Evolutionary conservation across 2,888 invertebrate genomes (phyloP).

Genomic region (Lathronympha strigana): DNA sequence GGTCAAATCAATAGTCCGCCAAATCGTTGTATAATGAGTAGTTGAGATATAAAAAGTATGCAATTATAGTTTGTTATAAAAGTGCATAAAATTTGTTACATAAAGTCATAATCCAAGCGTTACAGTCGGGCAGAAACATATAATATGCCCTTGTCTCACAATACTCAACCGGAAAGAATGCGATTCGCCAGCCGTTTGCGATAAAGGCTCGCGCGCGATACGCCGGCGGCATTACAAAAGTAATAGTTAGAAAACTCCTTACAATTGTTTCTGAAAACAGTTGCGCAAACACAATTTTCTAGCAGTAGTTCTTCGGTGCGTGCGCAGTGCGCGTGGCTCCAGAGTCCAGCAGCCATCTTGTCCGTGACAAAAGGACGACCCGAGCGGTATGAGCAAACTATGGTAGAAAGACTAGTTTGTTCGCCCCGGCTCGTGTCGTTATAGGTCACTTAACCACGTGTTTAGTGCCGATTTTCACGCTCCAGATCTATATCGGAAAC

Average conservation of each 20-base stretch:
- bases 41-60: too few species aligned
- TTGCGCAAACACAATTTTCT: conserved; percentile 75
- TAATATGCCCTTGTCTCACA: conserved; percentile 13
- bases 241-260: conserved; percentile 80
- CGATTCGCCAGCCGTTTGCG: conserved; percentile 36
- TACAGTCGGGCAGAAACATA: too few species aligned
- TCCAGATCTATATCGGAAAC: conserved; percentile 17
- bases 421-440: conserved; percentile 85
- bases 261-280: conserved; percentile 82
- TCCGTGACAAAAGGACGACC: conserved; percentile 65
- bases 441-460: conserved; percentile 58
- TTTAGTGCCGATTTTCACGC: conserved; percentile 17
- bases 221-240: conserved; percentile 69
- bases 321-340: conserved; percentile 54
- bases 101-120: too few species aligned
- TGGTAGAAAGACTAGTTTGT: conserved; percentile 75
- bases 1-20: too few species aligned
- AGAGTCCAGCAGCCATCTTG: conserved; percentile 52
- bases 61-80: too few species aligned
- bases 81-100: too few species aligned
- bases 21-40: too few species aligned
- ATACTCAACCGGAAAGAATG: conserved; percentile 30
- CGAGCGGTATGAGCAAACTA: conserved; percentile 84
- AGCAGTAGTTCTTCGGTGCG: conserved; percentile 58
- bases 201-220: conserved; percentile 36